Base-by-base conservation (phyloP, 37 sponge, comb jelly and placozoan species). In the Chondrosia reniformis region DNA sequence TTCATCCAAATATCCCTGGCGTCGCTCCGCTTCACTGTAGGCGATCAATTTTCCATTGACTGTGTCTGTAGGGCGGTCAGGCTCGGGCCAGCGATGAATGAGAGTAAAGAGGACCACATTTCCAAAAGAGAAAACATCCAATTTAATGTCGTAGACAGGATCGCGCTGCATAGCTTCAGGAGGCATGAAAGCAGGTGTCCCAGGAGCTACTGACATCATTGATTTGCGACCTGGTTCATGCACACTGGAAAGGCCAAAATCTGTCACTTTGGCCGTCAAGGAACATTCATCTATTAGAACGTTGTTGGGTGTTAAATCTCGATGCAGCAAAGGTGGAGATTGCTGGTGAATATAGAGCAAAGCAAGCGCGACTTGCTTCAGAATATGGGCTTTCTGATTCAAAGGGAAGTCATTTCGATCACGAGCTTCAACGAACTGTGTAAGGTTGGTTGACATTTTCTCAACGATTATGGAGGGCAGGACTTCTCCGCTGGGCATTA, bases 141-240 rank as follows among this genome's bases (percentile, higher is more conserved):
- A 39, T 44, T 69, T 69, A 0, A 42, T 44, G 36, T 69, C 24
- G 43, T 69, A 69, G 8, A 21, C 22, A 1, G 72, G 72, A 4
- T 19, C 19, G 9, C 9, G 1, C 1, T 34, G 37, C n/a, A 30
- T 33, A 40, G 72, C 41, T 39, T 69, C 72, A 40, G 72, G 72
- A 39, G 72, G 44, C 72, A 69, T 69, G 72, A 69, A 69, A 39
- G 72, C 72, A 25, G 72, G 72, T 3, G 32, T 69, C 3, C 72
- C 72, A 24, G 38, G 38, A 28, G 9, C 9, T 3, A 39, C 38
- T 3, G 72, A 69, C 10, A 24, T 69, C 15, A 19, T 19, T 1
- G 21, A 42, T 2, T 17, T 38, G 1, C 15, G 2, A 4, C 1
- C 15, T 39, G 72, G 36, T 24, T 34, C 42, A 10, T 43, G 17